Evolutionary conservation across 2,113 vertebrate genomes (phyloP), one percentile per base, ranked within the genome.

Genomic region (Camelus bactrianus): DNA sequence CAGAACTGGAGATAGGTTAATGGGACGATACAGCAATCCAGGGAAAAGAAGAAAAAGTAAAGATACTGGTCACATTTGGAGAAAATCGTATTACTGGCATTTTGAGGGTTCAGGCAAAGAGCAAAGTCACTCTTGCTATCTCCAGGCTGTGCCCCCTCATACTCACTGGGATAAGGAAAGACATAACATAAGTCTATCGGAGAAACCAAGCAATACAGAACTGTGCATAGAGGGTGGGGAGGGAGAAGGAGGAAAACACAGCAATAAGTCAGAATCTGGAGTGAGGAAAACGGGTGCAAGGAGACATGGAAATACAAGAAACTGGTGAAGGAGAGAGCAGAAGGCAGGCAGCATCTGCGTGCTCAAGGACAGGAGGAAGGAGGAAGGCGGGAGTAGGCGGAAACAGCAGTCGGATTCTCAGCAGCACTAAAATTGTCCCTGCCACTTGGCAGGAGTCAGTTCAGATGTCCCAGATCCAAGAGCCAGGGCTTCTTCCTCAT

Each of bases 391-490:
- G 97, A 95, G 97, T 95, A 58, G 97, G 98, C 70, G 97, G 98
- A 85, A 98, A 96, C 97, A 97, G 97, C 97, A 98, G 96, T 96
- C 97, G 81, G 97, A 91, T 83, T 97, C 97, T 96, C 92, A 54
- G 95, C 94, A 81, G 97, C 97, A 96, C 98, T 98, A 98, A 98
- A 98, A 98, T 98, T 98, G 97, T 98, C 96, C 97, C 97, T 95
- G 93, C 95, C 97, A 96, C 97, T 98, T 98, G 97, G 97, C 98
- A 98, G 95, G 95, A 97, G 83, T 83, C 89, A 77, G 96, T 97
- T 97, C 95, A 97, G 96, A 96, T 84, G 70, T 96, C 89, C 93
- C 92, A 60, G 75, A 94, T 98, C 96, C 93, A 92, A 90, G 92
- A 96, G 70, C 93, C 89, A 89, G 85, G 88, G 84, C 97, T 95